Evolutionary conservation across 2,797 vertebrate genomes (phyloP).

Genomic region (Ispidina lecontei): DNA sequence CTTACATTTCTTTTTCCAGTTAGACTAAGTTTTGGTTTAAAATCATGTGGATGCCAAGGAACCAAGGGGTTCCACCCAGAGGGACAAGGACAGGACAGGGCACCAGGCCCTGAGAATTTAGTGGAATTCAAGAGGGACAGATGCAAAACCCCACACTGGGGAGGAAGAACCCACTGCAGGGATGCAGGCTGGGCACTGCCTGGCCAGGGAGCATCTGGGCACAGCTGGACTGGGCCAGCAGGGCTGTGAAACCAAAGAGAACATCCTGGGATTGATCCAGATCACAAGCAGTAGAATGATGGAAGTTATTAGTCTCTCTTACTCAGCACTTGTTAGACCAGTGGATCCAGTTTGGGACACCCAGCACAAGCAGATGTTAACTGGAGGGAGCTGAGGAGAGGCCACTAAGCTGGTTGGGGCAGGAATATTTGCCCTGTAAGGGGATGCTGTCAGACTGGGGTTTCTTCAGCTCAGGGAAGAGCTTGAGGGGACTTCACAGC

Average conservation of each 20-base stretch:
- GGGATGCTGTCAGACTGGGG: background rate
- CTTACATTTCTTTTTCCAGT: background rate
- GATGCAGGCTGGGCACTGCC: background rate
- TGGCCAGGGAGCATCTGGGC: accelerated
- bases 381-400: background rate
- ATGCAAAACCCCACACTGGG: background rate
- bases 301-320: background rate
- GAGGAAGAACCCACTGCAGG: background rate
- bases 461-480: background rate
- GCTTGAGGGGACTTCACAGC: background rate
- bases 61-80: background rate
- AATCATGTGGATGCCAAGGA: background rate
- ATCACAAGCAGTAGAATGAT: background rate
- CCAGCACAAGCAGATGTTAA: background rate
- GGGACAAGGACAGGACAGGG: background rate
- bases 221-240: background rate
- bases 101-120: accelerated
- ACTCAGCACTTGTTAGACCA: background rate
- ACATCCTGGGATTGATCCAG: background rate
- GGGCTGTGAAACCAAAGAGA: background rate
- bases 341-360: background rate
- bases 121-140: background rate
- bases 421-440: background rate
- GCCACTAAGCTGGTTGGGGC: background rate
- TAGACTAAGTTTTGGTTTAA: background rate